Base-by-base conservation (phyloP, 2,113 vertebrate species). In the Centrocercus urophasianus region DNA sequence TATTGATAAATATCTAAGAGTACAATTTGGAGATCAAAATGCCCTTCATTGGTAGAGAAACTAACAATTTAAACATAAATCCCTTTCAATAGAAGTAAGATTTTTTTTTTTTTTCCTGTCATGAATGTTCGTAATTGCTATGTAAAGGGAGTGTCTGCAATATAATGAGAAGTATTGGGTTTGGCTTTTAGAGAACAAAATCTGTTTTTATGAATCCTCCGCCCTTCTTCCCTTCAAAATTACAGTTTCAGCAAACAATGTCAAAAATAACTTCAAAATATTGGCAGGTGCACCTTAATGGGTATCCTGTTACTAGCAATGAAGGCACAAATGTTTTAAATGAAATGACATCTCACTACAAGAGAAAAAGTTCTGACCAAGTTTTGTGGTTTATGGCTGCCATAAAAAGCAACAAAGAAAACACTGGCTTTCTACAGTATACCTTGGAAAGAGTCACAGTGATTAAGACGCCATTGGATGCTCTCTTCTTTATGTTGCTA, bases 221-320 rank as follows among this genome's bases (percentile, higher is more conserved):
- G 86, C 59, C 28, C 30, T 92, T 59, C 52, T 73, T 76, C 24
- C 22, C 47, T 83, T 88, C 56, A 83, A 86, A 93, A 93, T 85
- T 89, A 70, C 25, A 8, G 43, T 65, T 52, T 79, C 36, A 42
- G 21, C 36, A 65, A 54, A 65, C 14, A 27, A 18, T 74, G 71
- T 83, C 50, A 93, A 88, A 95, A 95, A 88, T 70, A 91, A 42
- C 69, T 74, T 64, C 28, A 86, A 75, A 76, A 69, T 93, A 90
- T 83, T 83, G 57, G 32, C 69, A 88, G 20, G 8, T 89, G 42
- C 77, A 89, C 16, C 25, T 71, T 92, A 91, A 86, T 4, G 47
- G 72, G 38, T 60, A 73, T 56, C 22, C 71, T 86, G 45, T 94
- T 83, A 85, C 83, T 95, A 89, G 80, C 18, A 92, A 27, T 27